A percentile compares a stretch with the other conserved stretches of the same genome.
phyloP scores from a whole-genome alignment of 2,888 invertebrate genomes.

The Melieria picta region DNA sequence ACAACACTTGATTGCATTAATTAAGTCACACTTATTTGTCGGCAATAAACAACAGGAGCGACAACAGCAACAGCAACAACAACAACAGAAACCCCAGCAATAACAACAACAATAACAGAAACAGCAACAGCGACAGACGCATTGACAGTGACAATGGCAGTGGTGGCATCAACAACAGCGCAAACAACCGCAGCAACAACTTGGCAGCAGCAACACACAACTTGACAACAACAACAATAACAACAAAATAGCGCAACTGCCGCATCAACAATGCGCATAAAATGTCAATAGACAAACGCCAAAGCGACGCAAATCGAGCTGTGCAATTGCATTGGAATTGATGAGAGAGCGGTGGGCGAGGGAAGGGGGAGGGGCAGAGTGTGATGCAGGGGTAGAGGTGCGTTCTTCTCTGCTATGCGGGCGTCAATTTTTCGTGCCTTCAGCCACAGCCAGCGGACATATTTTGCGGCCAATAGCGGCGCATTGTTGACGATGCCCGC shows the following conservation, averaged over 20 bases:
- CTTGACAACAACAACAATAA: conserved; percentile 11
- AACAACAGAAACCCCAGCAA: not conserved
- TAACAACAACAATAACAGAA: not conserved
- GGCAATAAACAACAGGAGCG: conserved; percentile 20
- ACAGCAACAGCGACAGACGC: not conserved
- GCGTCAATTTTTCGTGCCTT: not conserved
- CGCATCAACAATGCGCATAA: conserved; percentile 12
- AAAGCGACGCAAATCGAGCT: too few relatives aligned
- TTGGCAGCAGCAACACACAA: conserved; percentile 2
- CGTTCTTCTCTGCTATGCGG: not conserved
- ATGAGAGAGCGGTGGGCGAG: not conserved
- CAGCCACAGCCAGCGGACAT: too few relatives aligned
- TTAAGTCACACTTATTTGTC: conserved; percentile 32
- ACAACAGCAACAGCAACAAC: conserved; percentile 1
- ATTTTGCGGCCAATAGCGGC: too few relatives aligned
- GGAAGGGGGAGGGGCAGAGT: not conserved
- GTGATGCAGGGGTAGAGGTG: not conserved
- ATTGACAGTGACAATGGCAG: not conserved
- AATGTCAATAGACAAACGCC: not conserved
- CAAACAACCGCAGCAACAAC: conserved; percentile 2
- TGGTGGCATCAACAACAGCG: not conserved
- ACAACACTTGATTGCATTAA: conserved; percentile 30
- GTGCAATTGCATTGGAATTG: too few relatives aligned
- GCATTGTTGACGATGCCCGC: too few relatives aligned
- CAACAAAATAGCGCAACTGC: conserved; percentile 23